phyloP scores from a whole-genome alignment of 2,113 vertebrate genomes.

The Aramus guarauna region DNA sequence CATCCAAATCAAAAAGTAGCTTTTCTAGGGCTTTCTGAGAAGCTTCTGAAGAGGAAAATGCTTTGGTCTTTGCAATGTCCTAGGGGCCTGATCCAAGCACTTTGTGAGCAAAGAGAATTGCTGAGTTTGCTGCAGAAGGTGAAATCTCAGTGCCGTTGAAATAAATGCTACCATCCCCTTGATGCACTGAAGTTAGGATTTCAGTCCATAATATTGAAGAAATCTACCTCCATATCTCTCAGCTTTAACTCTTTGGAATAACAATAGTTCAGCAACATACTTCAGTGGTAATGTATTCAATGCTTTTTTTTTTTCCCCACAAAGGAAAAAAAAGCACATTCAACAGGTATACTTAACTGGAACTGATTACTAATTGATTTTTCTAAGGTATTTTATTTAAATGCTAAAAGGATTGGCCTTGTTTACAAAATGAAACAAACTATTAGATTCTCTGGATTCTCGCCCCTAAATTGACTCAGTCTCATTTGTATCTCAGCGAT shows the following conservation, averaged over 20 bases:
- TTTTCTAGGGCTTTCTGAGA: constrained; percentile 28
- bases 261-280: neutral
- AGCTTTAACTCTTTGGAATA: neutral
- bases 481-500: neutral
- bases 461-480: neutral
- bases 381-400: neutral
- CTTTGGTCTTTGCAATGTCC: constrained; percentile 37
- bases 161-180: neutral
- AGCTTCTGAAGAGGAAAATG: constrained; percentile 24
- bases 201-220: neutral
- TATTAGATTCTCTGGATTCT: neutral
- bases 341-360: neutral
- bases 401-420: neutral
- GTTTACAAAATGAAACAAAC: neutral
- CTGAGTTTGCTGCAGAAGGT: neutral
- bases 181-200: neutral
- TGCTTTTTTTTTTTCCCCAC: neutral
- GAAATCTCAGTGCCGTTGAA: neutral
- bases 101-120: neutral
- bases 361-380: neutral
- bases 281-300: neutral
- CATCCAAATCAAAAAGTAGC: constrained; percentile 4
- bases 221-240: neutral
- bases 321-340: neutral
- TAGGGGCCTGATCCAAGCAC: neutral